These are phyloP conservation scores for Prunella strophiata DNA, from an alignment of 2,797 vertebrate species.

Conservation along the genomic window DNA sequence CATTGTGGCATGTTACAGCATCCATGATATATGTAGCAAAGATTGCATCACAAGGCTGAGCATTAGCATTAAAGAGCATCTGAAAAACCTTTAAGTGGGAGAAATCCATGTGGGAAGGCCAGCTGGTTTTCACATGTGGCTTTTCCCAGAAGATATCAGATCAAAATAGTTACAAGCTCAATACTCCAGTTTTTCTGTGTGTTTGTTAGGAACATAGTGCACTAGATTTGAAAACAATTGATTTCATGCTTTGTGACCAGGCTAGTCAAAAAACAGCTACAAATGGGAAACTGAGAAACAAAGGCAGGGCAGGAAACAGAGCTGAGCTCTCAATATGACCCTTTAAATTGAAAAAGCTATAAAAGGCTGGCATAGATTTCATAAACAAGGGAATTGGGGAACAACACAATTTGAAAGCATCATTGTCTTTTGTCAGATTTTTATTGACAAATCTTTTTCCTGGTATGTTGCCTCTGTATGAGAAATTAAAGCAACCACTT, in stretches of 20 bases:
- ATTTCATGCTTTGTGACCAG: background rate
- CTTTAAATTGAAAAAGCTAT: constrained; percentile 1
- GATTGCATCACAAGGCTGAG: constrained; percentile 23
- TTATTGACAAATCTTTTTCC: background rate
- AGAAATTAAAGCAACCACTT: background rate
- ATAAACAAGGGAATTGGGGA: background rate
- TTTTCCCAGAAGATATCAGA: background rate
- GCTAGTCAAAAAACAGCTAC: background rate
- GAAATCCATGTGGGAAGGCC: background rate
- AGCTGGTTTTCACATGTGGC: background rate
- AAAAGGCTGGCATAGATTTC: background rate
- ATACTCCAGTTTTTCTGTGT: background rate
- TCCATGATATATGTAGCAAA: background rate
- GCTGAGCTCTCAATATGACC: background rate
- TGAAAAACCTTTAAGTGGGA: background rate
- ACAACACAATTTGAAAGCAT: background rate
- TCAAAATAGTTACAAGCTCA: background rate
- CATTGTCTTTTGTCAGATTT: background rate
- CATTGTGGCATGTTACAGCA: background rate
- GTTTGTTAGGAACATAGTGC: background rate
- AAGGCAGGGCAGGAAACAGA: background rate
- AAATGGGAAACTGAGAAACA: background rate
- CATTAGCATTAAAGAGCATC: background rate
- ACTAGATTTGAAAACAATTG: background rate
- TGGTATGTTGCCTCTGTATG: background rate